phyloP scores from a whole-genome alignment of 2,797 vertebrate genomes.

The Taenioides sp. region DNA sequence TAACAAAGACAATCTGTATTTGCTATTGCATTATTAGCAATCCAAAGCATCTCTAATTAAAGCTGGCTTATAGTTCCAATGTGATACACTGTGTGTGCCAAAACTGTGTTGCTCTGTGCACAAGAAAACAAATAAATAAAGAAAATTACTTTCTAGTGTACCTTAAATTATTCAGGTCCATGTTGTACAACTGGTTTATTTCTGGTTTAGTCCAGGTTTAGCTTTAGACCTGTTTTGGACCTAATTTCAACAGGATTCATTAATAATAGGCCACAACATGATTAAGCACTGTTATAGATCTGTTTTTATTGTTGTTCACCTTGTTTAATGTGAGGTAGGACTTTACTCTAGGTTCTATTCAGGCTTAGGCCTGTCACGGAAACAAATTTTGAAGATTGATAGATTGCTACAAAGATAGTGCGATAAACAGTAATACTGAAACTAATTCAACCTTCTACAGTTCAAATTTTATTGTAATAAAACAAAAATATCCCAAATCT shows the following conservation, averaged over 20 bases:
- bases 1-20: constrained; percentile 56
- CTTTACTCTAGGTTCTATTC: too few species aligned
- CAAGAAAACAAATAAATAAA: too few species aligned
- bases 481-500: too few species aligned
- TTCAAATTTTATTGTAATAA: too few species aligned
- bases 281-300: neutral
- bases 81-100: too few species aligned
- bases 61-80: constrained; percentile 41
- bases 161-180: neutral
- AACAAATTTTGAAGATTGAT: too few species aligned
- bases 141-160: neutral
- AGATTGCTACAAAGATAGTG: too few species aligned
- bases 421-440: too few species aligned
- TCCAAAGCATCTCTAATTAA: constrained; percentile 53
- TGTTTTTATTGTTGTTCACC: neutral
- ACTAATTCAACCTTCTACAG: too few species aligned
- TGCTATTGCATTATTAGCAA: constrained; percentile 43
- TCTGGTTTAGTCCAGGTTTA: neutral
- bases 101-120: too few species aligned
- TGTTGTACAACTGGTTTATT: neutral
- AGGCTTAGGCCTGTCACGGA: too few species aligned
- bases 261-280: too few species aligned
- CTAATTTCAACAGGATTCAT: neutral
- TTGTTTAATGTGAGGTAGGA: neutral
- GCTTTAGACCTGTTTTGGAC: neutral